A percentile compares a stretch with the other conserved stretches of the same genome.
Evolutionary conservation across 2,113 vertebrate genomes (phyloP).

Genomic region (Psittacara wagleri): DNA sequence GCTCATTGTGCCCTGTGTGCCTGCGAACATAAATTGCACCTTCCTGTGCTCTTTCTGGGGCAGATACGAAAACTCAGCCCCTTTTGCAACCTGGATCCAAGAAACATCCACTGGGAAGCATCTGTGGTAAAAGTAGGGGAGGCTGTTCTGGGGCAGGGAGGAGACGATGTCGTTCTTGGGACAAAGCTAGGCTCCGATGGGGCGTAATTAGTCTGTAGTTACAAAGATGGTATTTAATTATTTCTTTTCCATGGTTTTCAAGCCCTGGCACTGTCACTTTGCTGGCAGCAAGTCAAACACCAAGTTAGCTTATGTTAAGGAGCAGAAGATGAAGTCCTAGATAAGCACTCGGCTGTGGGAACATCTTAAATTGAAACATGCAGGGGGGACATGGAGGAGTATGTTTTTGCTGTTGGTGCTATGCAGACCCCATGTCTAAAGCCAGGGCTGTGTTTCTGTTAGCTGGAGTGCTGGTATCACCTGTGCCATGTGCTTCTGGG

Average conservation of each 20-base stretch:
- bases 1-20: not conserved
- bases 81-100: not conserved
- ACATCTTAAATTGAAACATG: not conserved
- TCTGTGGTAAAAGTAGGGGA: not conserved
- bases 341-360: conserved; percentile 46
- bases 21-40: not conserved
- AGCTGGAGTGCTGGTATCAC: not conserved
- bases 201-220: not conserved
- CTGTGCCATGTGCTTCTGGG: not conserved
- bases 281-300: conserved; percentile 58
- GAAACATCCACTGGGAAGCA: not conserved
- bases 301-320: conserved; percentile 43
- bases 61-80: not conserved
- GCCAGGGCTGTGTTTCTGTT: not conserved
- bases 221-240: conserved; percentile 17
- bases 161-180: not conserved
- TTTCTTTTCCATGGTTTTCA: conserved; percentile 38
- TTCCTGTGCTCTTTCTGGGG: not conserved
- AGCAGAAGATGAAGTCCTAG: conserved; percentile 54
- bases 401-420: not conserved
- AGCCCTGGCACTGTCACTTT: conserved; percentile 38
- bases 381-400: not conserved
- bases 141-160: not conserved
- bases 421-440: rapidly evolving
- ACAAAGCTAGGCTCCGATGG: not conserved